Percentiles rank a stretch among this genome's conserved stretches.
Evolutionary conservation across 2,113 vertebrate species (phyloP).

Genomic region (Acanthisitta chloris): DNA sequence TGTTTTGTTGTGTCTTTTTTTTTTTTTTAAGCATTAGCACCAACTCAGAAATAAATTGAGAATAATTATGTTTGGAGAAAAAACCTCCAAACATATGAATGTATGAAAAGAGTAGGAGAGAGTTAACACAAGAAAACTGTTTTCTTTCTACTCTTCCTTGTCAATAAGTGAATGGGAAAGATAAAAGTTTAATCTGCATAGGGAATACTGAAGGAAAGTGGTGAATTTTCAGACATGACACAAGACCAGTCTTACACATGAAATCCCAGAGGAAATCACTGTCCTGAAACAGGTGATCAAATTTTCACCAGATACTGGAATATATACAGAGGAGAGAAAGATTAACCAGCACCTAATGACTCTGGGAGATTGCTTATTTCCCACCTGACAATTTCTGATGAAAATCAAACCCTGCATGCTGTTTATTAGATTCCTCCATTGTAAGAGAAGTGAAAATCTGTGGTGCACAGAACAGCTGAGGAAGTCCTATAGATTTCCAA

Average conservation of each 20-base stretch:
- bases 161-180: neutral
- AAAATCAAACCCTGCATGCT: accelerated
- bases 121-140: neutral
- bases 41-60: neutral
- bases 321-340: neutral
- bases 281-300: neutral
- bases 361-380: neutral
- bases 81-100: accelerated
- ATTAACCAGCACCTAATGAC: neutral
- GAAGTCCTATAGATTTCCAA: neutral
- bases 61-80: neutral
- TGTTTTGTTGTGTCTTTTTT: neutral
- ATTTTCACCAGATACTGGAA: neutral
- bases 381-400: neutral
- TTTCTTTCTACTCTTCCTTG: neutral
- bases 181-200: neutral
- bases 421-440: neutral
- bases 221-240: neutral
- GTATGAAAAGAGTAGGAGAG: neutral
- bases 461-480: neutral
- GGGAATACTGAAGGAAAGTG: neutral
- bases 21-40: neutral
- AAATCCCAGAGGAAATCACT: neutral
- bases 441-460: neutral
- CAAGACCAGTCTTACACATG: neutral